These are phyloP conservation scores for Uropetala carovei DNA, from an alignment of 2,888 invertebrate genomes.

Conservation along the genomic window DNA sequence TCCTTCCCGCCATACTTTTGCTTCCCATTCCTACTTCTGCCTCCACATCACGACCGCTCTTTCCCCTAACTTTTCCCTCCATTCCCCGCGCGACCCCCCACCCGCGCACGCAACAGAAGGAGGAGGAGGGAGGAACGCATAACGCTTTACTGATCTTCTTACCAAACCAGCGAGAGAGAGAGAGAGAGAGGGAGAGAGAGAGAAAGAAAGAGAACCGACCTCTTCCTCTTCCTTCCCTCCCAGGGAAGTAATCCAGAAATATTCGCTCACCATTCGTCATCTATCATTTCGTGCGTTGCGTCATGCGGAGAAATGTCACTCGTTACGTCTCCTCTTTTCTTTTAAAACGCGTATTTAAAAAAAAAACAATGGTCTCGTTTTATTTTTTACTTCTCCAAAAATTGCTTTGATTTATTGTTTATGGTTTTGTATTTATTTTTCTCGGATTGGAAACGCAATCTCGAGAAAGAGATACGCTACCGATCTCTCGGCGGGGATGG, in stretches of 20 bases:
- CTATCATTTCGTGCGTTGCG: conserved; percentile 27
- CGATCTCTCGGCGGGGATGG: no score
- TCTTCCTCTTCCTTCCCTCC: neutral
- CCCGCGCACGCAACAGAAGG: no score
- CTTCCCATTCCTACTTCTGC: neutral
- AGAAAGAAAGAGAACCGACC: neutral
- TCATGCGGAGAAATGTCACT: neutral
- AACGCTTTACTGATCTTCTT: conserved; percentile 1
- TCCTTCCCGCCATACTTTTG: neutral
- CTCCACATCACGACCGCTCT: neutral
- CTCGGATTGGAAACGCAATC: no score
- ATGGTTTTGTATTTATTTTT: no score
- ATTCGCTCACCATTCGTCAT: conserved; percentile 27
- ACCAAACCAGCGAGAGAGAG: neutral
- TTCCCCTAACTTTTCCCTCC: neutral
- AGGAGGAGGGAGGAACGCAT: no score
- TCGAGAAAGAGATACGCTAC: no score
- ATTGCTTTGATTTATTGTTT: no score
- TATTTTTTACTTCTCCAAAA: no score
- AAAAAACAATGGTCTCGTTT: no score
- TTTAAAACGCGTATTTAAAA: no score
- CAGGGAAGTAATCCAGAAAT: neutral
- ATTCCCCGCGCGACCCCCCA: neutral
- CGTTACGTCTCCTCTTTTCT: neutral
- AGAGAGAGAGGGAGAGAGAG: no score